Conservation (phyloP, 2,888 invertebrate species). For the Calameuta idolon region DNA sequence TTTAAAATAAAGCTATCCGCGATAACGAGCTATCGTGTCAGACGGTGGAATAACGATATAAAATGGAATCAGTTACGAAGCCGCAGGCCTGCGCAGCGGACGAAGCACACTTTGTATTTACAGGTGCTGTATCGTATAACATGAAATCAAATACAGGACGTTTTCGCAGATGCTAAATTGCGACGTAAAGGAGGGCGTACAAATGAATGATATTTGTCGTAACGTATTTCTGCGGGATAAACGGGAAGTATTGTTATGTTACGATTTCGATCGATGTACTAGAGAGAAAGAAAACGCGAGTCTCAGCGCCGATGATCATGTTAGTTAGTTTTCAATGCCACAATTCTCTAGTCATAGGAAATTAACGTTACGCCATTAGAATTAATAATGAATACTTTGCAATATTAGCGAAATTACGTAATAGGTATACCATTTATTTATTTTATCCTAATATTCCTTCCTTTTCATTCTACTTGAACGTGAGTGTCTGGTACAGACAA, state of each 20-base stretch:
- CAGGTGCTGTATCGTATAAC: background rate
- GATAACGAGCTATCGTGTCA: background rate
- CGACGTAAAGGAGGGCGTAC: background rate
- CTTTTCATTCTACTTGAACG: background rate
- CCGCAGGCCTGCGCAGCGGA: background rate
- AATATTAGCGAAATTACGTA: constrained; percentile 6
- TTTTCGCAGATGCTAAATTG: background rate
- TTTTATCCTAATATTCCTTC: background rate
- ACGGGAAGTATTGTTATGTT: background rate
- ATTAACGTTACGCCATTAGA: constrained; percentile 37
- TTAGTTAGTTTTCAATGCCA: constrained; percentile 33
- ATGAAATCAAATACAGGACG: background rate
- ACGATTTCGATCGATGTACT: too few species aligned
- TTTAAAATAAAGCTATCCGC: background rate
- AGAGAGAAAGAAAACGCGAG: background rate
- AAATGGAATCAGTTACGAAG: background rate
- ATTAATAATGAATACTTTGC: constrained; percentile 12
- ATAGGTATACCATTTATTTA: background rate
- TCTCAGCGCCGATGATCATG: constrained; percentile 2
- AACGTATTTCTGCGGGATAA: background rate
- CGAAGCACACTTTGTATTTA: background rate
- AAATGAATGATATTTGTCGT: background rate
- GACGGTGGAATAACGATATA: background rate
- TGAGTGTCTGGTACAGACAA: background rate
- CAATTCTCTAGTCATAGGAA: constrained; percentile 48